A percentile compares a stretch with the other conserved stretches of the same genome.
Conservation (phyloP, 2,797 vertebrate species). For the Lerista edwardsae region DNA sequence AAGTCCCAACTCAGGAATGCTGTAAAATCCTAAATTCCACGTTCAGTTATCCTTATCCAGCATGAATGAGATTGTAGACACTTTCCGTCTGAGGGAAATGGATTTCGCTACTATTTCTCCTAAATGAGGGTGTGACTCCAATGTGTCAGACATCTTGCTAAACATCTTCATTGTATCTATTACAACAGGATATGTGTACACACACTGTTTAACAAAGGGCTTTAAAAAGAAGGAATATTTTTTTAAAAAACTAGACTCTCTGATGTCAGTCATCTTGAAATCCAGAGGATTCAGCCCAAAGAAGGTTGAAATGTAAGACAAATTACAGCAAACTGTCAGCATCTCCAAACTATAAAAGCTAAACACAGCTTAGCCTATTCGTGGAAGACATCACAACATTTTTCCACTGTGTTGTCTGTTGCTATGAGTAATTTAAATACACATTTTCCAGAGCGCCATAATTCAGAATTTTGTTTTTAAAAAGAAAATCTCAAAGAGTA, state of each 20-base stretch:
- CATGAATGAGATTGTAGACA: conserved; percentile 43
- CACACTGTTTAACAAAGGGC: neutral
- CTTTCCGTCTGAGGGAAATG: conserved; percentile 41
- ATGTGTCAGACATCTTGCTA: conserved; percentile 51
- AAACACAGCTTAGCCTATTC: conserved; percentile 40
- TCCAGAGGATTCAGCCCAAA: neutral
- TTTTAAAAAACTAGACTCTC: conserved; percentile 8
- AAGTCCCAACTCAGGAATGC: conserved; percentile 59
- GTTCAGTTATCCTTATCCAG: conserved; percentile 53
- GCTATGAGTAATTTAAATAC: conserved; percentile 48
- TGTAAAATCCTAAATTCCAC: conserved; percentile 60
- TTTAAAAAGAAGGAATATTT: neutral
- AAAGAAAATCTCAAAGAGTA: neutral
- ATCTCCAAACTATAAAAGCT: conserved; percentile 38
- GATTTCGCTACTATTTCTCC: conserved; percentile 44
- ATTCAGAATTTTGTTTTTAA: conserved; percentile 13
- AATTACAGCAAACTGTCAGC: conserved; percentile 48
- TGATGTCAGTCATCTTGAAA: neutral
- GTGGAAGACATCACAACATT: conserved; percentile 20
- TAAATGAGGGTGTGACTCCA: conserved; percentile 42
- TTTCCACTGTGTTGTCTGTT: conserved; percentile 51
- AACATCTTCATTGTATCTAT: conserved; percentile 41
- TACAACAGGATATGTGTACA: conserved; percentile 33
- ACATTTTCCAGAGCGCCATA: conserved; percentile 28
- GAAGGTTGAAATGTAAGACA: conserved; percentile 22